Percentiles rank a stretch among this genome's conserved stretches.
Evolutionary conservation across 2,888 invertebrate genomes (phyloP).

Genomic region (Patella pellucida): DNA sequence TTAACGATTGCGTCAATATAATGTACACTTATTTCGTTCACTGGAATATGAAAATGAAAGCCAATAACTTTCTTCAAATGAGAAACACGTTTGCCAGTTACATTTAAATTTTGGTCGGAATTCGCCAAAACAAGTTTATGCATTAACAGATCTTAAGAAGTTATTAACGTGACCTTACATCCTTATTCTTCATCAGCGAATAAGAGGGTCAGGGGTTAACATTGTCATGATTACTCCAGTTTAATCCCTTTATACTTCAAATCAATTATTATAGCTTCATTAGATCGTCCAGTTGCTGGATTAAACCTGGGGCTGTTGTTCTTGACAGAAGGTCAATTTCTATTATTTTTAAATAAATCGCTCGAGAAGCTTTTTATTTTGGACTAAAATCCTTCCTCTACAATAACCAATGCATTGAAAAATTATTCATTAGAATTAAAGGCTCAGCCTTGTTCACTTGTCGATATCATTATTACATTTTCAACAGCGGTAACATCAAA

Average conservation of each 20-base stretch:
- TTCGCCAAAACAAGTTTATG: too few relatives aligned
- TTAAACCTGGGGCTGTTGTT: not conserved
- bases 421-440: constrained; percentile 5
- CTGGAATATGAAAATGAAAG: too few relatives aligned
- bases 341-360: not conserved
- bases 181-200: too few relatives aligned
- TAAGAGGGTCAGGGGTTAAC: not conserved
- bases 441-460: not conserved
- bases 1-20: too few relatives aligned
- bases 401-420: constrained; percentile 6
- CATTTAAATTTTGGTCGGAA: too few relatives aligned
- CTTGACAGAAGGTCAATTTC: not conserved
- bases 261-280: constrained; percentile 7
- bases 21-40: too few relatives aligned
- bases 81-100: too few relatives aligned
- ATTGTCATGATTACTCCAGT: not conserved
- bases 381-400: not conserved
- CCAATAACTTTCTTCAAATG: too few relatives aligned
- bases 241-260: constrained; percentile 1
- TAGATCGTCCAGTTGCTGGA: not conserved
- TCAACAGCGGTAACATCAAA: not conserved
- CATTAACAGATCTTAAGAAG: too few relatives aligned
- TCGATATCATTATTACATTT: constrained; percentile 2
- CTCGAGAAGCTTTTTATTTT: not conserved
- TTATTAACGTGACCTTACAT: too few relatives aligned